phyloP scores from a whole-genome alignment of 1,140 invertebrate genomes.

The Lepidostoma basale region DNA sequence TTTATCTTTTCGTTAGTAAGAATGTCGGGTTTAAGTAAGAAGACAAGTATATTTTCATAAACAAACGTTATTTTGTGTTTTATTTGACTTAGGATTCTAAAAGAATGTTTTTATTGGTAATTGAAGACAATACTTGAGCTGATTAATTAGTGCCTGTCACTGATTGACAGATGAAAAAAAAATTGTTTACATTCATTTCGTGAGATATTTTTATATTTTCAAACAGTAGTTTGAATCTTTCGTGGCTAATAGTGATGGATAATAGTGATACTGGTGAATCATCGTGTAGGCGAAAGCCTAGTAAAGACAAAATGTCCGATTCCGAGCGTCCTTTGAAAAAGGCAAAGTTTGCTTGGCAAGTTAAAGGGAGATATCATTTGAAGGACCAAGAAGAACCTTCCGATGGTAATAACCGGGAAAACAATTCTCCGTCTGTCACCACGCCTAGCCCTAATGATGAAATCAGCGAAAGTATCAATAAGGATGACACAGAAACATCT shows the following conservation, averaged over 20 bases:
- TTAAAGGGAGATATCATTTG: conserved; percentile 66
- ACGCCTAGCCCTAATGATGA: not conserved
- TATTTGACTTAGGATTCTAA: no score
- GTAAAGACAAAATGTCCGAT: conserved; percentile 57
- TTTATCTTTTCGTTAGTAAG: conserved; percentile 18
- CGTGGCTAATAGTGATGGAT: conserved; percentile 28
- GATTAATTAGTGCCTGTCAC: conserved; percentile 45
- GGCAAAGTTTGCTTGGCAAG: conserved; percentile 68
- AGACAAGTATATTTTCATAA: no score
- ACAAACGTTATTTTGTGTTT: no score
- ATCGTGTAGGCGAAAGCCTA: conserved; percentile 58
- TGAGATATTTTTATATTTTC: not conserved
- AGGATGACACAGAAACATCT: conserved; percentile 16
- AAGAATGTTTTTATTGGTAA: not conserved
- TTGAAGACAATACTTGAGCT: conserved; percentile 2
- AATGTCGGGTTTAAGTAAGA: not conserved
- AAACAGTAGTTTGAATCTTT: not conserved
- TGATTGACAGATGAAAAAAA: conserved; percentile 43
- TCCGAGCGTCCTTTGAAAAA: conserved; percentile 66
- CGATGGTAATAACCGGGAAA: conserved; percentile 7
- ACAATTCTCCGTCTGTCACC: not conserved
- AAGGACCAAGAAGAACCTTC: conserved; percentile 54
- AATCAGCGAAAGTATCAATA: conserved; percentile 1
- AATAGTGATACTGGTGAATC: conserved; percentile 50
- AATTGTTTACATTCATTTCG: conserved; percentile 26